phyloP scores from a whole-genome alignment of 2,888 invertebrate species.

The Chymomyza amoena region DNA sequence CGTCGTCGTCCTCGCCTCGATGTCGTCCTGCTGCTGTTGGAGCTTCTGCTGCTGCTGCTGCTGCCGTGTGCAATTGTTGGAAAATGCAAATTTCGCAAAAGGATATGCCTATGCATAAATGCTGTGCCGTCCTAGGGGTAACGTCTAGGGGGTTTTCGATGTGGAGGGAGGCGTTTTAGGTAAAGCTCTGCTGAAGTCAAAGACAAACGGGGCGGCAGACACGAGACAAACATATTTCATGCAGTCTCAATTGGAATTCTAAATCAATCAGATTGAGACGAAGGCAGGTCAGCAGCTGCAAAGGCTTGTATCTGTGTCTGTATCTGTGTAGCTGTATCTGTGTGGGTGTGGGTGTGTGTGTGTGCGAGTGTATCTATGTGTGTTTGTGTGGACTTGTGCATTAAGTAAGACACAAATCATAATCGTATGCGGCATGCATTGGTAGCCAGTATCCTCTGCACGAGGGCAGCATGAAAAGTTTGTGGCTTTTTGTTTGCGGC shows the following conservation, averaged over 20 bases:
- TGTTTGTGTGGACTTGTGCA: constrained; percentile 54
- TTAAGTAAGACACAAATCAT: constrained; percentile 76
- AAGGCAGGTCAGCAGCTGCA: constrained; percentile 34
- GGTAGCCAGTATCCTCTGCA: background rate
- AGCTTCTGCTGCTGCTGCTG: constrained; percentile 16
- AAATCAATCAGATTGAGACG: constrained; percentile 77
- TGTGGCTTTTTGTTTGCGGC: no score
- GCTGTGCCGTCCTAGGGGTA: constrained; percentile 8
- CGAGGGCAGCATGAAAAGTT: no score
- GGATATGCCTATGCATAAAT: constrained; percentile 68
- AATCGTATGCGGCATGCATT: constrained; percentile 49
- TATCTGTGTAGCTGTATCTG: background rate
- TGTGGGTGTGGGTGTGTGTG: no score
- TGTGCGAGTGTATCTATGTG: background rate
- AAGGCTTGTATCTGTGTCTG: constrained; percentile 18
- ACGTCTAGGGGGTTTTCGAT: constrained; percentile 5
- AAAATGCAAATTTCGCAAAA: constrained; percentile 76
- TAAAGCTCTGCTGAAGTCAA: background rate
- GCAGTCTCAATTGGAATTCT: constrained; percentile 78
- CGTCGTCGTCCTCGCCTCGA: constrained; percentile 1
- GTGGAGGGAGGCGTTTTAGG: background rate
- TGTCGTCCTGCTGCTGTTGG: no score
- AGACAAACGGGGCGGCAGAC: constrained; percentile 30
- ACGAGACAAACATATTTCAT: constrained; percentile 75
- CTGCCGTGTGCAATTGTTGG: constrained; percentile 60